Percentiles rank a stretch among this genome's conserved stretches.
These are phyloP conservation scores for Hipparchia semele DNA, from an alignment of 2,888 invertebrate species.

Conservation along the genomic window DNA sequence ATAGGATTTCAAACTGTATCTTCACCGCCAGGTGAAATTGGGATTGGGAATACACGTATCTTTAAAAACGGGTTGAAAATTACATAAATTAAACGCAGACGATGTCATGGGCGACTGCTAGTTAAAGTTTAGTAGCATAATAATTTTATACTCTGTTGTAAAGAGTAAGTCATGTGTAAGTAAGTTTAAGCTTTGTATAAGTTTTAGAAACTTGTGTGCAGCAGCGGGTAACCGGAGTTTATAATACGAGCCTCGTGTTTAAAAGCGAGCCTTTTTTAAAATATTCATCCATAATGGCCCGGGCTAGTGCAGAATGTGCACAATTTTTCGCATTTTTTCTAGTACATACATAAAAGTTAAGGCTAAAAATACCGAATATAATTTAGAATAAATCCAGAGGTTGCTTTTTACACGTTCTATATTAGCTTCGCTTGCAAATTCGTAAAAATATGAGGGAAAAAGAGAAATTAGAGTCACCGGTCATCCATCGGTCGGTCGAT, in stretches of 20 bases:
- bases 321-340: background rate
- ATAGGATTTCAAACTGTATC: no score
- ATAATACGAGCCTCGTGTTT: background rate
- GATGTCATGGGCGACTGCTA: no score
- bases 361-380: background rate
- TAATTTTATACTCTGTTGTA: background rate
- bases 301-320: conserved; percentile 14
- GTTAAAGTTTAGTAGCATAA: background rate
- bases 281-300: conserved; percentile 16
- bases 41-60: no score
- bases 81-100: no score
- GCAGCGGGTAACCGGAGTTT: background rate
- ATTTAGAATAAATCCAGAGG: background rate
- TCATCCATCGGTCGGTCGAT: no score
- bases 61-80: no score
- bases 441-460: no score
- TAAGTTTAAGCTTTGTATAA: background rate
- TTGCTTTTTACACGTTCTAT: background rate
- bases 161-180: background rate
- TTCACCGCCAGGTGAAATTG: no score
- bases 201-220: conserved; percentile 1
- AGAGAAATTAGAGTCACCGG: no score
- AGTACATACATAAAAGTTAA: background rate
- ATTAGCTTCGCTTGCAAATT: background rate
- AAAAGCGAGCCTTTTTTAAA: conserved; percentile 9